These are phyloP conservation scores for Festucalex cinctus DNA, from an alignment of 2,113 vertebrate species.

Conservation along the genomic window DNA sequence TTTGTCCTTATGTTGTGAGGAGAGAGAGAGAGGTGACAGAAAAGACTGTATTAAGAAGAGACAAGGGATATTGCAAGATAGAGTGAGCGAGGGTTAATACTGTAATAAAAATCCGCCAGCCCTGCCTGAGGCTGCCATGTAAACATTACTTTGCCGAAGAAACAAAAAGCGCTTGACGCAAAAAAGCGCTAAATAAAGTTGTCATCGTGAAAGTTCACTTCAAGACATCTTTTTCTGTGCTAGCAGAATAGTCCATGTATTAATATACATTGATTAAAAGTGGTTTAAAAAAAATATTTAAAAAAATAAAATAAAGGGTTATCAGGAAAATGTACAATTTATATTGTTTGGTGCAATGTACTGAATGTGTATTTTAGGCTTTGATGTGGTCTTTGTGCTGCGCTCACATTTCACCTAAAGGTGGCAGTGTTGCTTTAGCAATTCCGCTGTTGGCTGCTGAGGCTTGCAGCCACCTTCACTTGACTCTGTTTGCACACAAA, in stretches of 20 bases:
- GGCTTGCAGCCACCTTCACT: neutral
- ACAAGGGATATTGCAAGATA: constrained; percentile 40
- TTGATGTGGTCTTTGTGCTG: constrained; percentile 20
- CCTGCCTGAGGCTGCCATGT: constrained; percentile 19
- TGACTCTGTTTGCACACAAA: neutral
- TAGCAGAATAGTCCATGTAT: neutral
- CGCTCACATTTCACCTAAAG: constrained; percentile 59
- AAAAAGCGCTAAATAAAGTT: neutral
- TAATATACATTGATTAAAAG: neutral
- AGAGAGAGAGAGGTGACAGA: neutral
- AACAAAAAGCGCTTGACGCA: constrained; percentile 1
- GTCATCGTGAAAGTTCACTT: neutral
- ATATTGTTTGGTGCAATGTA: neutral
- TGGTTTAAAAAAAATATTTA: neutral
- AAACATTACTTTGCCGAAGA: constrained; percentile 23
- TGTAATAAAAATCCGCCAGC: constrained; percentile 43
- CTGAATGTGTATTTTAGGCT: too few species aligned
- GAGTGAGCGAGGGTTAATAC: constrained; percentile 9
- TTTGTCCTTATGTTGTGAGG: constrained; percentile 49
- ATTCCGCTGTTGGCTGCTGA: constrained; percentile 14
- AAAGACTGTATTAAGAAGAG: constrained; percentile 7
- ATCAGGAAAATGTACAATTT: neutral
- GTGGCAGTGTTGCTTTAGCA: constrained; percentile 74
- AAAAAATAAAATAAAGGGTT: too few species aligned
- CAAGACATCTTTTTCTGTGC: neutral